These are phyloP conservation scores for Rhingia campestris DNA, from an alignment of 2,888 invertebrate genomes.

Conservation along the genomic window DNA sequence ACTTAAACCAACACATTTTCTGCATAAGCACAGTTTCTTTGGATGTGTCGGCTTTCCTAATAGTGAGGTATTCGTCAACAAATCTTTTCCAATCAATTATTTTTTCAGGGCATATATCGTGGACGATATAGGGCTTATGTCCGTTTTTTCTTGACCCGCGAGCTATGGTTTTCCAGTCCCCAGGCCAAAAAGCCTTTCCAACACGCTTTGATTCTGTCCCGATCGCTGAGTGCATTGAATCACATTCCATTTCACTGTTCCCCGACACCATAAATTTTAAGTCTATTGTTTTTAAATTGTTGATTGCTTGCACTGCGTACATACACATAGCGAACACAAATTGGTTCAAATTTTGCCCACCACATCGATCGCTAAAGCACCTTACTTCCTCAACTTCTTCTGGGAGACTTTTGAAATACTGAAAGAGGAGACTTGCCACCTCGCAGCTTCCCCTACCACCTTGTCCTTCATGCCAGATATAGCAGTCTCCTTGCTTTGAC, in stretches of 20 bases:
- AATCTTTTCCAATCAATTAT: slow-evolving; percentile 15
- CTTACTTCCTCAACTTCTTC: slow-evolving; percentile 8
- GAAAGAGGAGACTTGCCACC: slow-evolving; percentile 10
- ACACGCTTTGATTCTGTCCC: slow-evolving; percentile 9
- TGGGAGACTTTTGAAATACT: slow-evolving; percentile 15
- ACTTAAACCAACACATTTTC: slow-evolving; percentile 14
- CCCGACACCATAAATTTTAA: slow-evolving; percentile 28
- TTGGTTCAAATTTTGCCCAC: slow-evolving; percentile 16
- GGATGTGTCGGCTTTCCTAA: slow-evolving; percentile 18
- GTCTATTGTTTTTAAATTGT: slow-evolving; percentile 1
- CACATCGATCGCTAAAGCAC: slow-evolving; percentile 21
- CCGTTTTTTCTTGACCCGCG: slow-evolving; percentile 2
- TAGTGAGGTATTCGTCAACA: slow-evolving; percentile 15
- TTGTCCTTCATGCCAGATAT: slow-evolving; percentile 16
- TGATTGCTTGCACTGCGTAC: slow-evolving; percentile 14
- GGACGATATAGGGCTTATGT: neutral
- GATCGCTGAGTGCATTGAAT: slow-evolving; percentile 24
- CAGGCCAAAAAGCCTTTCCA: slow-evolving; percentile 20
- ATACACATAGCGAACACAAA: slow-evolving; percentile 31
- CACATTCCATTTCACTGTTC: slow-evolving; percentile 26
- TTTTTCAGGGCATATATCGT: slow-evolving; percentile 1
- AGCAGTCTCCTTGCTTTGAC: slow-evolving; percentile 17
- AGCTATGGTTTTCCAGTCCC: slow-evolving; percentile 2
- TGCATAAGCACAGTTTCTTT: slow-evolving; percentile 16
- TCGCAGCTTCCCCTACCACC: slow-evolving; percentile 9